Evolutionary conservation across 2,797 vertebrate genomes (phyloP).

Genomic region (Agapornis canus): DNA sequence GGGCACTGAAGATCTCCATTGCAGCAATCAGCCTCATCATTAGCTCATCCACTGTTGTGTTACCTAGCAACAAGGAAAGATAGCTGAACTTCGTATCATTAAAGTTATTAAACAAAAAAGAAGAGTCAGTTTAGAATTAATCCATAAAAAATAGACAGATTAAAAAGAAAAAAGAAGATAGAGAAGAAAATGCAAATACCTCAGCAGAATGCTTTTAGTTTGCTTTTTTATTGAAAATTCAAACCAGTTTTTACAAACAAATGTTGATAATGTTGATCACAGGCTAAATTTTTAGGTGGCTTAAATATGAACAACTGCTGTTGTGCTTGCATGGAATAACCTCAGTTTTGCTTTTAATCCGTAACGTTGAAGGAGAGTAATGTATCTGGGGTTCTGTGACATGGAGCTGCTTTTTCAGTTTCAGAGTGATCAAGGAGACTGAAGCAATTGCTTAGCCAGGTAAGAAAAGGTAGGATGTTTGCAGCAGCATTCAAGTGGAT

Average conservation of each 20-base stretch:
- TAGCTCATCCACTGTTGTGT: slow-evolving; percentile 97
- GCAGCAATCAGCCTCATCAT: slow-evolving; percentile 99
- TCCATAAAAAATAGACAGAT: slow-evolving; percentile 45
- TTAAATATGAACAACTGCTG: neutral
- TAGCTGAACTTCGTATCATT: slow-evolving; percentile 52
- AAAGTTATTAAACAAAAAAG: slow-evolving; percentile 69
- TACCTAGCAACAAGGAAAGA: slow-evolving; percentile 83
- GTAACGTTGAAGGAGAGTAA: neutral
- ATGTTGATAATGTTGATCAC: neutral
- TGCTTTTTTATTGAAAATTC: slow-evolving; percentile 12
- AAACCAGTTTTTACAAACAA: neutral
- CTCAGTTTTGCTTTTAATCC: neutral
- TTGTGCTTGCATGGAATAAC: neutral
- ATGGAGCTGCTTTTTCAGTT: neutral
- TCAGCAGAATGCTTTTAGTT: slow-evolving; percentile 43
- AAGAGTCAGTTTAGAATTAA: slow-evolving; percentile 61
- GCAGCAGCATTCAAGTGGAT: neutral
- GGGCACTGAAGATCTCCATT: slow-evolving; percentile 98
- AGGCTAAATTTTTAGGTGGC: slow-evolving; percentile 23
- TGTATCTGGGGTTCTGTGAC: neutral
- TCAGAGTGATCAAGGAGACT: neutral
- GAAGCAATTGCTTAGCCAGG: neutral
- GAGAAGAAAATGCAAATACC: slow-evolving; percentile 33
- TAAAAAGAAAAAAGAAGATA: neutral
- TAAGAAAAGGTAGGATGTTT: neutral